phyloP scores from a whole-genome alignment of 2,113 vertebrate species.

The Nerophis ophidion region DNA sequence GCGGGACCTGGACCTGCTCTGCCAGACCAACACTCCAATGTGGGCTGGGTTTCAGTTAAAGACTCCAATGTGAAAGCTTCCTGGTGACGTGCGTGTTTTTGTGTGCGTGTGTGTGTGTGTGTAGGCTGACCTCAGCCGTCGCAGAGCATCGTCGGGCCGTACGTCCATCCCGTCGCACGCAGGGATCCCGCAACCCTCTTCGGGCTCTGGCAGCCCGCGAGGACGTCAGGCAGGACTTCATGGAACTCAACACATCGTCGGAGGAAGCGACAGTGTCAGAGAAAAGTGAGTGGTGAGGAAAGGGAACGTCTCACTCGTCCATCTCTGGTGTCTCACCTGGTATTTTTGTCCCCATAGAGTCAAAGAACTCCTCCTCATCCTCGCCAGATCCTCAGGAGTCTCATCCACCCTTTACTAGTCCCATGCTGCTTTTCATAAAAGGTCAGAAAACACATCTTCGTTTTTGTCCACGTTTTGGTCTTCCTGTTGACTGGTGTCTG shows the following conservation, averaged over 20 bases:
- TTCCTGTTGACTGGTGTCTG: conserved; percentile 1
- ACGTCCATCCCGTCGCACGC: conserved; percentile 70
- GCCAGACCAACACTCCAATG: conserved; percentile 68
- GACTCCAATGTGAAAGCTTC: not conserved
- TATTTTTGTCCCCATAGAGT: conserved; percentile 36
- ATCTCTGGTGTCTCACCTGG: not conserved
- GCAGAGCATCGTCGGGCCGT: conserved; percentile 72
- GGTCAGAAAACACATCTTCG: conserved; percentile 47
- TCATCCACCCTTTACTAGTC: conserved; percentile 56
- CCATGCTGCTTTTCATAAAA: conserved; percentile 77
- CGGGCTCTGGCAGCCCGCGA: conserved; percentile 72
- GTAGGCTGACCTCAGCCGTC: conserved; percentile 70
- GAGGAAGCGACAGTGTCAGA: conserved; percentile 56
- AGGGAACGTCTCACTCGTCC: not conserved
- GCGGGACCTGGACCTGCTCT: conserved; percentile 65
- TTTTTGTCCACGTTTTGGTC: not conserved
- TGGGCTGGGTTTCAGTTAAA: conserved; percentile 32
- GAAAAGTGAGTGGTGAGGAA: conserved; percentile 54
- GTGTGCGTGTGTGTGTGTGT: not conserved
- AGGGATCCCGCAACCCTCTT: conserved; percentile 76
- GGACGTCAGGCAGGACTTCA: conserved; percentile 73
- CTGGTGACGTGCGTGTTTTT: not conserved
- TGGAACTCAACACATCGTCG: conserved; percentile 52
- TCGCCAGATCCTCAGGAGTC: conserved; percentile 16
- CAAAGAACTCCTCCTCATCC: conserved; percentile 58